Evolutionary conservation across 2,888 invertebrate genomes (phyloP).

Genomic region (Xylota segnis): DNA sequence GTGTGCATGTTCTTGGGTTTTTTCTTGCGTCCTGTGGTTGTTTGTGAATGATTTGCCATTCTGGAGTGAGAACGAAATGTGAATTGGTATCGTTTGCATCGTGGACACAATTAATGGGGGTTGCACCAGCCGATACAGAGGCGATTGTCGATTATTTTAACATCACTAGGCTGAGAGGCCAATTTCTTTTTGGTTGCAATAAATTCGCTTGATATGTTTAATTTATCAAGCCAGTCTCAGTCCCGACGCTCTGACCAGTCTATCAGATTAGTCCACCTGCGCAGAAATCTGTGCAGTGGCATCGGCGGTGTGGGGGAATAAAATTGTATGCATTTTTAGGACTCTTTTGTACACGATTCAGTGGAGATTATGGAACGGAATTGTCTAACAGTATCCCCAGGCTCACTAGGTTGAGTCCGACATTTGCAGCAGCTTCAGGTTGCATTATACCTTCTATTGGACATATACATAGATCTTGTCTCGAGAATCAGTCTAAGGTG

Average conservation of each 20-base stretch:
- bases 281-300: background rate
- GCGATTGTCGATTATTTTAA: constrained; percentile 11
- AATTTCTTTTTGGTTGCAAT: background rate
- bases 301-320: background rate
- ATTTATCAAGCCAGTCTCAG: background rate
- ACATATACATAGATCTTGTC: too few species aligned
- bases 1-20: constrained; percentile 19
- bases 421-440: too few species aligned
- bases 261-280: constrained; percentile 1
- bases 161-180: constrained; percentile 7
- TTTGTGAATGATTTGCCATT: constrained; percentile 70
- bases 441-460: too few species aligned
- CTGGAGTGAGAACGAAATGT: constrained; percentile 57
- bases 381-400: too few species aligned
- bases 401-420: too few species aligned
- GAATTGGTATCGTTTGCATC: constrained; percentile 44
- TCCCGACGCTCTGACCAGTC: background rate
- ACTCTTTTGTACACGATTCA: too few species aligned
- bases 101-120: constrained; percentile 31
- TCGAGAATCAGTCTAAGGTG: too few species aligned
- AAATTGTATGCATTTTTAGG: too few species aligned
- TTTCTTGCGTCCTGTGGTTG: constrained; percentile 36
- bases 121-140: background rate
- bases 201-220: constrained; percentile 11
- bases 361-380: too few species aligned